A percentile compares a stretch with the other conserved stretches of the same genome.
Evolutionary conservation across 2,888 invertebrate genomes (phyloP).

Genomic region (Caenorhabditis zanzibari): DNA sequence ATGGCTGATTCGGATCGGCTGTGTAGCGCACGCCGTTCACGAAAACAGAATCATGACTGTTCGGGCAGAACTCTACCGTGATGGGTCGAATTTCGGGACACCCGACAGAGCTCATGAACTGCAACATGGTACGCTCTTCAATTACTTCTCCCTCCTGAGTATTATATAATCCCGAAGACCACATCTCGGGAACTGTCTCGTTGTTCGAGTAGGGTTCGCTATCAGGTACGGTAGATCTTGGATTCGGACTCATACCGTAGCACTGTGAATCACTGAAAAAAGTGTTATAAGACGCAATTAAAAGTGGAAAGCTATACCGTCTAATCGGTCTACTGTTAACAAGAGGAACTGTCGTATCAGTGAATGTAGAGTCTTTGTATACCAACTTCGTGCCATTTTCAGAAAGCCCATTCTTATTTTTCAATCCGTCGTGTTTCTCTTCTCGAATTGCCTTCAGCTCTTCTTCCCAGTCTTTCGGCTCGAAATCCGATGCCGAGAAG

Average conservation of each 20-base stretch:
- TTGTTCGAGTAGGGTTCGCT: neutral
- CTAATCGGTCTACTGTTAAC: neutral
- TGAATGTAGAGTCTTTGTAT: too few species aligned
- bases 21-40: conserved; percentile 18
- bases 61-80: conserved; percentile 1
- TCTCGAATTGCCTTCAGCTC: conserved; percentile 17
- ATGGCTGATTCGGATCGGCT: conserved; percentile 1
- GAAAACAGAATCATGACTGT: conserved; percentile 6
- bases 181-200: neutral
- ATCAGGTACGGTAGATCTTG: neutral
- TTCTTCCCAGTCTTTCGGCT: conserved; percentile 19
- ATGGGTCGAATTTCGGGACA: conserved; percentile 13
- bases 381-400: too few species aligned
- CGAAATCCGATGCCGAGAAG: conserved; percentile 45
- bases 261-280: neutral
- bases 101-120: conserved; percentile 19
- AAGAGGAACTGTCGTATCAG: too few species aligned
- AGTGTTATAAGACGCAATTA: too few species aligned
- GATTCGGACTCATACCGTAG: neutral
- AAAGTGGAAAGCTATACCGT: too few species aligned
- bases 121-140: conserved; percentile 6
- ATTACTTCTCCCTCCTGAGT: conserved; percentile 46
- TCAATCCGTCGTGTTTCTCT: neutral
- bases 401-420: neutral
- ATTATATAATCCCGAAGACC: conserved; percentile 27